Percentiles rank a stretch among this genome's conserved stretches.
These are phyloP conservation scores for Burhinus oedicnemus DNA, from an alignment of 2,113 vertebrate species.

Conservation along the genomic window DNA sequence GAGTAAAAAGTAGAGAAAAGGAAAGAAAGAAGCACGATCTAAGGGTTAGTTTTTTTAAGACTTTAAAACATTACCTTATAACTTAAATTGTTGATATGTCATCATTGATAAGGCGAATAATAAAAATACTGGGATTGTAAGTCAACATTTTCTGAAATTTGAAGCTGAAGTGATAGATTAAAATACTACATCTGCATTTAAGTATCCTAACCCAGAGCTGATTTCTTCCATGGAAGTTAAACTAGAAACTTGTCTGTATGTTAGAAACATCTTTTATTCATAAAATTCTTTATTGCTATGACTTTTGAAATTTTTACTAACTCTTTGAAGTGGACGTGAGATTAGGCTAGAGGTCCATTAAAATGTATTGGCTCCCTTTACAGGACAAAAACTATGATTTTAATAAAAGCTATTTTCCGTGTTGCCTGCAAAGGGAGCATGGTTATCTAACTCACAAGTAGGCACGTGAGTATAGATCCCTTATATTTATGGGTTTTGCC, in stretches of 20 bases:
- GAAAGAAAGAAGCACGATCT: constrained; percentile 11
- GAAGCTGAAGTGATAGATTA: not conserved
- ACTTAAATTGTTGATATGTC: not conserved
- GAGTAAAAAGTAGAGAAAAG: constrained; percentile 4
- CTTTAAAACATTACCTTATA: not conserved
- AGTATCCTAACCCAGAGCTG: not conserved
- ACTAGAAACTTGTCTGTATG: not conserved
- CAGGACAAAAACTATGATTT: not conserved
- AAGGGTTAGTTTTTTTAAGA: constrained; percentile 67
- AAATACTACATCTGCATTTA: not conserved
- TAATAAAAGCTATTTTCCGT: not conserved
- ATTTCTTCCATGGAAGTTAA: not conserved
- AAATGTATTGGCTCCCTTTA: not conserved
- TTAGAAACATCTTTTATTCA: not conserved
- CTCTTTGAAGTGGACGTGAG: not conserved
- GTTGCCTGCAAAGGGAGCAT: not conserved
- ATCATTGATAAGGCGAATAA: not conserved
- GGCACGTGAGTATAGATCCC: rapidly evolving
- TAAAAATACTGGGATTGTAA: not conserved
- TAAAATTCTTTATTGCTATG: not conserved
- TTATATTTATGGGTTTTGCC: not conserved
- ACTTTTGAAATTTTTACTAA: not conserved
- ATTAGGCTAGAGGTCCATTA: not conserved
- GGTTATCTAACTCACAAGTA: not conserved
- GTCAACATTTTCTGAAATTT: not conserved